These are phyloP conservation scores for Pyrocephalus nanus DNA, from an alignment of 2,797 vertebrate genomes.

Conservation along the genomic window DNA sequence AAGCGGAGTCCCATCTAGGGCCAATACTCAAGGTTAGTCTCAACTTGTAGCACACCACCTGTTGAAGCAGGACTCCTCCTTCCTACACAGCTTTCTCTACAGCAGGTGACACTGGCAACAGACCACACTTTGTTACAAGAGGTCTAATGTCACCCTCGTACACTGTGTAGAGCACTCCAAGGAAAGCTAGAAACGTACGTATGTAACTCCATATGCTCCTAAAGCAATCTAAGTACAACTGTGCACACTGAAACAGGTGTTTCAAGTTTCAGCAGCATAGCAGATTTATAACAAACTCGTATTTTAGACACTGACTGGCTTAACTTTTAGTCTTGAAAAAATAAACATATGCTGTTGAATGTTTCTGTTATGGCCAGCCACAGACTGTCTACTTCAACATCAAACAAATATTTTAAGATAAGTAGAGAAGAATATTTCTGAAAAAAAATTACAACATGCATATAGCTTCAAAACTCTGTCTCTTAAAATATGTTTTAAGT, in stretches of 20 bases:
- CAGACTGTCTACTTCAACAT: background rate
- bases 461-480: background rate
- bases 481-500: background rate
- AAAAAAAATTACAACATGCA: background rate
- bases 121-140: background rate
- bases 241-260: constrained; percentile 17
- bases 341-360: background rate
- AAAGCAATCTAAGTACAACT: constrained; percentile 16
- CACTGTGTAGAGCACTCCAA: background rate
- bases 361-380: background rate
- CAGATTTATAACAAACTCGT: background rate
- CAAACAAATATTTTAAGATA: background rate
- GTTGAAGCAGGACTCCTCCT: background rate
- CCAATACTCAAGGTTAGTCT: background rate
- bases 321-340: background rate
- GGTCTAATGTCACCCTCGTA: background rate
- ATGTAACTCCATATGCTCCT: background rate
- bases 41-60: background rate
- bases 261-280: constrained; percentile 1
- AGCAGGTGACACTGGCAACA: background rate
- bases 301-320: background rate
- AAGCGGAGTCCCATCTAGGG: background rate
- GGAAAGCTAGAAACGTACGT: background rate
- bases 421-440: background rate
- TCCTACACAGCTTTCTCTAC: background rate